These are phyloP conservation scores for Carassius gibelio DNA, from an alignment of 2,113 vertebrate genomes.

Conservation along the genomic window DNA sequence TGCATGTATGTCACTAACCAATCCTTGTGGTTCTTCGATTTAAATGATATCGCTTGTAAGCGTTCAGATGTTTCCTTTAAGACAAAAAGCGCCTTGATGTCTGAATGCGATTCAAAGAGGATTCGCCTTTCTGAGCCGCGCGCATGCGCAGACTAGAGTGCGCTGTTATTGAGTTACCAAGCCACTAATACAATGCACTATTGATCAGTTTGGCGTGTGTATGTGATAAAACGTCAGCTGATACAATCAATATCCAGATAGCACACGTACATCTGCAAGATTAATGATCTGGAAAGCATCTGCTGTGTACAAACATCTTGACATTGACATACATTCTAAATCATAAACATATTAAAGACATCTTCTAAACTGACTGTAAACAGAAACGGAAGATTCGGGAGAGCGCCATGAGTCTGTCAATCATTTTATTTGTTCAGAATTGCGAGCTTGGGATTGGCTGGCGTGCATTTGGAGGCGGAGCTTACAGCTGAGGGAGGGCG, in stretches of 20 bases:
- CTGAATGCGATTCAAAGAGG: neutral
- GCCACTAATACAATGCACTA: neutral
- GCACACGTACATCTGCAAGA: too few relatives aligned
- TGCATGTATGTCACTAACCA: neutral
- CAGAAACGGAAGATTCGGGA: too few relatives aligned
- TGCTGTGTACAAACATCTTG: too few relatives aligned
- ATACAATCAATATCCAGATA: neutral
- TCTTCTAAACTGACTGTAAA: too few relatives aligned
- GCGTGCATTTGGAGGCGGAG: neutral
- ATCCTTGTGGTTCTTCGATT: neutral
- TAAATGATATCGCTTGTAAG: neutral
- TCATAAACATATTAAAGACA: too few relatives aligned
- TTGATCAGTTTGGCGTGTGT: neutral
- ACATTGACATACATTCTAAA: too few relatives aligned
- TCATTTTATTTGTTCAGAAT: neutral
- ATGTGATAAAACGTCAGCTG: neutral
- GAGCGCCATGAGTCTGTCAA: neutral
- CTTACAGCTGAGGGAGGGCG: neutral
- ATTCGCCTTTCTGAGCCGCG: neutral
- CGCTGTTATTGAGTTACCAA: neutral
- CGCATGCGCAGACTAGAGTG: neutral
- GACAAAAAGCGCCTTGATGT: neutral
- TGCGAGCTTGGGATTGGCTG: neutral
- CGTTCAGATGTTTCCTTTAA: neutral
- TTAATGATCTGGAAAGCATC: too few relatives aligned